Evolutionary conservation across 2,797 vertebrate species (phyloP).

Genomic region (Macropus fuliginosus): DNA sequence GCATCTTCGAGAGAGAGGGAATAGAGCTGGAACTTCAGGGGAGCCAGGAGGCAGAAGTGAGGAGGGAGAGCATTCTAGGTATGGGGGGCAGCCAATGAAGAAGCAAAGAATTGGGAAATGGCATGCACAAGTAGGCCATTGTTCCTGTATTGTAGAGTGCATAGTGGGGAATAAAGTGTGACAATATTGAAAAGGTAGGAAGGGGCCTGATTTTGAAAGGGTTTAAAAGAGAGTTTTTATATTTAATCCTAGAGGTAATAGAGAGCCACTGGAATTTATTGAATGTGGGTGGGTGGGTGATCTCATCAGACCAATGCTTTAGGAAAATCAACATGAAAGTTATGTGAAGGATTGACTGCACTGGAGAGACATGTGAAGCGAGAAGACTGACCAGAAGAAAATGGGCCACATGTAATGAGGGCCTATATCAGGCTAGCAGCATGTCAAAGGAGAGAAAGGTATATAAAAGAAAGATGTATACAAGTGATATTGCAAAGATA

Average conservation of each 20-base stretch:
- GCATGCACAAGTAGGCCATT: background rate
- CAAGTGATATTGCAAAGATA: background rate
- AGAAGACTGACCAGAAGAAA: background rate
- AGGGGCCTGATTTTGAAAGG: background rate
- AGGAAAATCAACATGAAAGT: background rate
- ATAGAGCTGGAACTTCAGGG: background rate
- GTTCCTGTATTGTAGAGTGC: background rate
- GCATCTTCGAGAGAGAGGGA: background rate
- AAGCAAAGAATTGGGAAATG: background rate
- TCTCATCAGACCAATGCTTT: background rate
- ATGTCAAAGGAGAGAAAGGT: background rate
- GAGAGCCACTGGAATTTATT: background rate
- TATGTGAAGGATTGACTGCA: background rate
- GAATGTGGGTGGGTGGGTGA: background rate
- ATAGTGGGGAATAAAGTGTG: background rate
- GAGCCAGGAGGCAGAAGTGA: background rate
- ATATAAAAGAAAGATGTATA: background rate
- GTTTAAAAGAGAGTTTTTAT: background rate
- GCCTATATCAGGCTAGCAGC: background rate
- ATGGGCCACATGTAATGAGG: background rate
- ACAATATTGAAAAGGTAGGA: background rate
- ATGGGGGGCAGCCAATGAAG: background rate
- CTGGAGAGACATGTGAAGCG: background rate
- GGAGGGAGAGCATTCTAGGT: background rate
- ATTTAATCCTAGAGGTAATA: background rate